Evolutionary conservation across 2,797 vertebrate genomes (phyloP).

Genomic region (Florisuga fusca): DNA sequence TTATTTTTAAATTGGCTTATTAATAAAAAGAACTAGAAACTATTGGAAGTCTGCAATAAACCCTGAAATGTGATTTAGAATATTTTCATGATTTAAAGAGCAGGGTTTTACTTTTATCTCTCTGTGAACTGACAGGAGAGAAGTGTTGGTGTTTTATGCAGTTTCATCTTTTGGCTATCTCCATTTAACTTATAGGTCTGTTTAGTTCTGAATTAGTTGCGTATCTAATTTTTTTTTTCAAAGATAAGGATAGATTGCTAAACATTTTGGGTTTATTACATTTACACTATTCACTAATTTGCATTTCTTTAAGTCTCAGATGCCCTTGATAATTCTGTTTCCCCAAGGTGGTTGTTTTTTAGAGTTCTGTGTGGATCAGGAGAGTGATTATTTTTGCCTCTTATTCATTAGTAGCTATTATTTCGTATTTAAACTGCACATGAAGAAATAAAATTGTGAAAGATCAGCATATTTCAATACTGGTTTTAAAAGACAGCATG

Average conservation of each 20-base stretch:
- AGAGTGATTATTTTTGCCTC: not conserved
- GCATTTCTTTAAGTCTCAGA: not conserved
- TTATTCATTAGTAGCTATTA: not conserved
- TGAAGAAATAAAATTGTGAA: not conserved
- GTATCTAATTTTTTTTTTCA: not conserved
- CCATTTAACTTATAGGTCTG: not conserved
- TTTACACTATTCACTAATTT: not conserved
- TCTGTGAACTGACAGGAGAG: not conserved
- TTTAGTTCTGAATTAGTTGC: not conserved
- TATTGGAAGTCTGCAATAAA: not conserved
- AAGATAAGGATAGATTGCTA: not conserved
- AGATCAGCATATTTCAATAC: not conserved
- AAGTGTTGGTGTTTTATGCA: not conserved
- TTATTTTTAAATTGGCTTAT: not conserved
- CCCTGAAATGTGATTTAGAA: not conserved
- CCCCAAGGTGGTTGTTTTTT: not conserved
- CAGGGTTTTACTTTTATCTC: not conserved
- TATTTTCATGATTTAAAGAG: not conserved
- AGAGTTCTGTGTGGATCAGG: not conserved
- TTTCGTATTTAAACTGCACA: not conserved
- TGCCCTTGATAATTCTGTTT: not conserved
- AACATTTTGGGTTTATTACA: not conserved
- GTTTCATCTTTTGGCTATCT: not conserved
- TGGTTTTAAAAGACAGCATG: not conserved
- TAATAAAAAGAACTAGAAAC: not conserved